Evolutionary conservation across 1,140 invertebrate genomes (phyloP).

Genomic region (Bicyclus anynana): DNA sequence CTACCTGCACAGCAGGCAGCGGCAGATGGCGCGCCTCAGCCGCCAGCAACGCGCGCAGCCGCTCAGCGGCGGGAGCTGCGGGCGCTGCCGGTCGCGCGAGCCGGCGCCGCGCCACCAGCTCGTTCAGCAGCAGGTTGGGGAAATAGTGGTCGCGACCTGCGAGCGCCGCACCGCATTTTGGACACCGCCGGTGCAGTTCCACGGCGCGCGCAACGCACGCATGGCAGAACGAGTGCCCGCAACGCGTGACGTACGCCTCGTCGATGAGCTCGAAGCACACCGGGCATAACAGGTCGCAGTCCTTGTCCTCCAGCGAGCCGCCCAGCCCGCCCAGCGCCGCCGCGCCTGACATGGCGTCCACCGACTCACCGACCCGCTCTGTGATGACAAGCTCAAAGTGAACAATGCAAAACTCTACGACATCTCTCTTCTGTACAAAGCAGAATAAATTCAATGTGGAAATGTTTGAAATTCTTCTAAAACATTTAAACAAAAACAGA

Average conservation of each 20-base stretch:
- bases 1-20: constrained; percentile 88
- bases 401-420: too few relatives aligned
- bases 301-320: constrained; percentile 83
- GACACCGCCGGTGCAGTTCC: constrained; percentile 89
- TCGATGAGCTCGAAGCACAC: constrained; percentile 95
- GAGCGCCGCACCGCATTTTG: constrained; percentile 89
- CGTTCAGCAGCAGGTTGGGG: constrained; percentile 92
- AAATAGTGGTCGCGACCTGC: constrained; percentile 87
- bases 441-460: too few relatives aligned
- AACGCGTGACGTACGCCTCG: constrained; percentile 94
- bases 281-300: constrained; percentile 88
- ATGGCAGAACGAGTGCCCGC: constrained; percentile 96
- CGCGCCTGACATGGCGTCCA: constrained; percentile 34
- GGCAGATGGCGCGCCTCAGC: constrained; percentile 85
- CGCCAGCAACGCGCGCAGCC: constrained; percentile 81
- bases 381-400: too few relatives aligned
- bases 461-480: too few relatives aligned
- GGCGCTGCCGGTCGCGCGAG: constrained; percentile 71
- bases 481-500: too few relatives aligned
- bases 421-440: too few relatives aligned
- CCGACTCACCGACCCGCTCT: background rate
- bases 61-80: constrained; percentile 73
- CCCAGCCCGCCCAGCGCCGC: constrained; percentile 80
- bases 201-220: constrained; percentile 89
- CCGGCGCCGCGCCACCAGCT: constrained; percentile 85